phyloP scores from a whole-genome alignment of 2,797 vertebrate species.

The Geotrypetes seraphini region DNA sequence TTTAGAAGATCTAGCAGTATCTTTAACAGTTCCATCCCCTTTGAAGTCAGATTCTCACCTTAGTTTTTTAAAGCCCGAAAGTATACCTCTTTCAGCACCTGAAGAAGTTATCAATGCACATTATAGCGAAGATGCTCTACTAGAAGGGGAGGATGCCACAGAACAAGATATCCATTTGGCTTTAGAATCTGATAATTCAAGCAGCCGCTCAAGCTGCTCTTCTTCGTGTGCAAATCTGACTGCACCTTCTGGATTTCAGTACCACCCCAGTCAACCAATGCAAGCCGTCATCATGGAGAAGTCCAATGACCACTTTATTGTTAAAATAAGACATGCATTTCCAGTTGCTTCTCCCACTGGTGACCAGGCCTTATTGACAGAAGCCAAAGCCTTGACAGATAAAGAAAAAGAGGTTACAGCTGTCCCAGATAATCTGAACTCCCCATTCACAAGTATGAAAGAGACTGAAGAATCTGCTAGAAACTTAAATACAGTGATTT shows the following conservation, averaged over 20 bases:
- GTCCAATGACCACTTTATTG: slow-evolving; percentile 91
- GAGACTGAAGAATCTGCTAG: slow-evolving; percentile 7
- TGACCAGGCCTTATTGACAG: slow-evolving; percentile 15
- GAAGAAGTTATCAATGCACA: slow-evolving; percentile 80
- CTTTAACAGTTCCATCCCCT: slow-evolving; percentile 92
- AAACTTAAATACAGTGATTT: neutral
- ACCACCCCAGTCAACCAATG: slow-evolving; percentile 81
- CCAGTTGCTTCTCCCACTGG: slow-evolving; percentile 26
- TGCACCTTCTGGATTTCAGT: slow-evolving; percentile 57
- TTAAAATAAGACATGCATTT: slow-evolving; percentile 79
- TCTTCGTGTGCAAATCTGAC: slow-evolving; percentile 42
- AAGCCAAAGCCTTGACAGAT: slow-evolving; percentile 9
- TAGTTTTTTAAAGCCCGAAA: slow-evolving; percentile 79
- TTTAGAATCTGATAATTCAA: slow-evolving; percentile 89
- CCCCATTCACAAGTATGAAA: neutral
- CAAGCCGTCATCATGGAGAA: slow-evolving; percentile 91
- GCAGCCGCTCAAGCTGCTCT: slow-evolving; percentile 65
- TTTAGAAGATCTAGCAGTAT: slow-evolving; percentile 87
- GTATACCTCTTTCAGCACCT: slow-evolving; percentile 52
- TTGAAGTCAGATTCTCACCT: slow-evolving; percentile 91
- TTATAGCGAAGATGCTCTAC: slow-evolving; percentile 79
- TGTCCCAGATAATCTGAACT: slow-evolving; percentile 9
- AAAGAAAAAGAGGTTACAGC: slow-evolving; percentile 10
- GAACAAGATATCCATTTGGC: slow-evolving; percentile 91
- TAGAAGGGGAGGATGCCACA: slow-evolving; percentile 82